Conservation (phyloP, 2,797 vertebrate genomes). For the Apogon hyalosoma region DNA sequence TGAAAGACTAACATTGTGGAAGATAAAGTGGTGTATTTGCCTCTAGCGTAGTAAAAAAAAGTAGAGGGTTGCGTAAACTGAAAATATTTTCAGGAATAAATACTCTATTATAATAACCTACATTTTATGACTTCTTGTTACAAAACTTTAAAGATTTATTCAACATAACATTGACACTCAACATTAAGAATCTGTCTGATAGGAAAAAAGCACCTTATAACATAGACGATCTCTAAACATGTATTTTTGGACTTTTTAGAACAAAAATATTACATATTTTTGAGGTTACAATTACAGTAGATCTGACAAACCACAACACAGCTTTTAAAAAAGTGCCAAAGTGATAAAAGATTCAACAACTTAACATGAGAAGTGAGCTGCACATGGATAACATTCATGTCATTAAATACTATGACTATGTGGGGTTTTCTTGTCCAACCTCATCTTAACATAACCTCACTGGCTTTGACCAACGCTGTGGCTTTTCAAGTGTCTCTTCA, state of each 20-base stretch:
- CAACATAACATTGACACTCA: no score
- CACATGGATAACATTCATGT: neutral
- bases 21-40: no score
- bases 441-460: no score
- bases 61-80: no score
- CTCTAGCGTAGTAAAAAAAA: no score
- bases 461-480: constrained; percentile 38
- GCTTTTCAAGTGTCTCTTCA: constrained; percentile 67
- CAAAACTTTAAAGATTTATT: no score
- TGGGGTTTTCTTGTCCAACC: no score
- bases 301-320: constrained; percentile 1
- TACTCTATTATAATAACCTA: no score
- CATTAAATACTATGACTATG: neutral
- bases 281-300: constrained; percentile 1
- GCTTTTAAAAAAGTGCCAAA: neutral
- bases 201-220: constrained; percentile 1
- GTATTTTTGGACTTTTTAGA: neutral
- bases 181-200: neutral
- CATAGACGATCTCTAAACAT: neutral
- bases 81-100: no score
- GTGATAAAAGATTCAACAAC: neutral
- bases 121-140: no score
- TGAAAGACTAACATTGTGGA: no score
- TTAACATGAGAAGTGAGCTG: neutral
- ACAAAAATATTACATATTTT: constrained; percentile 11